Evolutionary conservation across 2,113 vertebrate genomes (phyloP).

Genomic region (Peromyscus maniculatus): DNA sequence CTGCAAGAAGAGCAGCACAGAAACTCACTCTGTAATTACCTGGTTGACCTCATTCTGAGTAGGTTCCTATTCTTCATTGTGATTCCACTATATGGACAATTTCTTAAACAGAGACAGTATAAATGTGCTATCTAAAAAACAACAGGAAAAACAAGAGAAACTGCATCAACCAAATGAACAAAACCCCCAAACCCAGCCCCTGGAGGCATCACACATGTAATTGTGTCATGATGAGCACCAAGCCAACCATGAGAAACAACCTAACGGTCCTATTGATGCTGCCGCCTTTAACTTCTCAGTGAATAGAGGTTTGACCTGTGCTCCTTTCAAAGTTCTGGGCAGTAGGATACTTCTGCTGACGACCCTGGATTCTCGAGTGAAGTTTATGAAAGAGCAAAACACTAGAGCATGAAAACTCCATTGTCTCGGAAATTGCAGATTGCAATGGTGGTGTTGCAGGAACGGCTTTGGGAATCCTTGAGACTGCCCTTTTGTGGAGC

Average conservation of each 20-base stretch:
- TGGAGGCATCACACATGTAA: background rate
- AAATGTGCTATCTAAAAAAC: slow-evolving; percentile 72
- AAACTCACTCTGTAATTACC: background rate
- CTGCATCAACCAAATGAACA: slow-evolving; percentile 10
- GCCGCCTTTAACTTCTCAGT: background rate
- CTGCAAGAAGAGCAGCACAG: background rate
- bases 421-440: background rate
- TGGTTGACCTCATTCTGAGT: background rate
- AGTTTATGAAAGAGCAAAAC: background rate
- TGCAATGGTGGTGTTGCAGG: background rate
- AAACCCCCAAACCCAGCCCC: background rate
- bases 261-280: slow-evolving; percentile 30
- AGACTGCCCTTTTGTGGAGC: background rate
- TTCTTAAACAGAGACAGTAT: slow-evolving; percentile 56
- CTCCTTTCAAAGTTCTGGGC: background rate
- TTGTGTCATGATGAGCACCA: slow-evolving; percentile 28
- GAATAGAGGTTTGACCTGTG: background rate
- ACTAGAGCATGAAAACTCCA: background rate
- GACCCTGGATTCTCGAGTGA: background rate
- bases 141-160: slow-evolving; percentile 66
- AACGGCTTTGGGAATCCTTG: background rate
- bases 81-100: slow-evolving; percentile 55
- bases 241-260: slow-evolving; percentile 8
- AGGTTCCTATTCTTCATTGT: slow-evolving; percentile 1
- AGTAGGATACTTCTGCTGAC: background rate